Evolutionary conservation across 2,888 invertebrate species (phyloP).

Genomic region (Synanthedon vespiformis): DNA sequence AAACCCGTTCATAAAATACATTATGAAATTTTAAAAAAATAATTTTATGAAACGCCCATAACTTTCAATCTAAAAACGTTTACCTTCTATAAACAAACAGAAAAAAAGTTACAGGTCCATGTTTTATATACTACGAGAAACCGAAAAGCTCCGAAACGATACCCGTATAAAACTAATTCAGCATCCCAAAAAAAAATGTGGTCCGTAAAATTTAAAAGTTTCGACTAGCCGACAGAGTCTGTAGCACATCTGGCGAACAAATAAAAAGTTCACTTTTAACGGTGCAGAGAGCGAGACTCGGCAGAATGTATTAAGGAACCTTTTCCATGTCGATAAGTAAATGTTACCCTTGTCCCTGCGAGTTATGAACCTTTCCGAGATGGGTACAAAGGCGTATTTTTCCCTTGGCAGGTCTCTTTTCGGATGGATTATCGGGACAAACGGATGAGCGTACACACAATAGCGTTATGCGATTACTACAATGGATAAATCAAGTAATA

Average conservation of each 20-base stretch:
- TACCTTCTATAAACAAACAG: too few species aligned
- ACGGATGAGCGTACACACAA: conserved; percentile 13
- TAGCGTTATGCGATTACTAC: too few species aligned
- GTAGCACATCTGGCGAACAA: conserved; percentile 27
- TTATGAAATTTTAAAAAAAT: too few species aligned
- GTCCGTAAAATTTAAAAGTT: conserved; percentile 29
- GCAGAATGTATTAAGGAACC: conserved; percentile 51
- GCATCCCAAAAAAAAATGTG: not conserved
- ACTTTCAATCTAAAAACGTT: too few species aligned
- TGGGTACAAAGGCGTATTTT: conserved; percentile 40
- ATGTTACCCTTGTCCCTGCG: conserved; percentile 52
- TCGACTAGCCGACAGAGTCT: conserved; percentile 12
- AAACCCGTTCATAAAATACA: too few species aligned
- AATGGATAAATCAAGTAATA: too few species aligned
- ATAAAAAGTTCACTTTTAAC: conserved; percentile 39
- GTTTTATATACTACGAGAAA: too few species aligned
- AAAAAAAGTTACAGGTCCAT: too few species aligned
- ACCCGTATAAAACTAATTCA: not conserved
- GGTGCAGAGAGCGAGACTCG: conserved; percentile 25
- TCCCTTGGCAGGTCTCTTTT: conserved; percentile 16
- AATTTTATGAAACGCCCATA: too few species aligned
- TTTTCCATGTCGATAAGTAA: conserved; percentile 63
- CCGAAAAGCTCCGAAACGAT: not conserved
- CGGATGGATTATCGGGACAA: conserved; percentile 21
- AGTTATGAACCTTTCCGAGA: conserved; percentile 43